A percentile compares a stretch with the other conserved stretches of the same genome.
Evolutionary conservation across 2,888 invertebrate species (phyloP).

Genomic region (Sisyra nigra): DNA sequence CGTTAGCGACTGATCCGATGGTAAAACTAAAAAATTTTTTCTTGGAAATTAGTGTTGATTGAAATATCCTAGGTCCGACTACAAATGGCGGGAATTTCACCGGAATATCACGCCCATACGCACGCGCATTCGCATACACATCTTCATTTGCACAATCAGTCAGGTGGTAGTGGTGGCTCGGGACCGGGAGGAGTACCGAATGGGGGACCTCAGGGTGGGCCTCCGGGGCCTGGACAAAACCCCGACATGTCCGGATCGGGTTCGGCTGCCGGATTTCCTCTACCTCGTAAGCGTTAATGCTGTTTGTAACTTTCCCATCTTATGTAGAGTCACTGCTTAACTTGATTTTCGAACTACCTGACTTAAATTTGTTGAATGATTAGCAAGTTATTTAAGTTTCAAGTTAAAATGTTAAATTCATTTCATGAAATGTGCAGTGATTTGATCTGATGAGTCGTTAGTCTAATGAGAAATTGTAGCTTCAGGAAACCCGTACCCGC

Average conservation of each 20-base stretch:
- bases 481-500: slow-evolving; percentile 38
- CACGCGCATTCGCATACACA: slow-evolving; percentile 86
- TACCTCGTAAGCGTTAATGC: slow-evolving; percentile 26
- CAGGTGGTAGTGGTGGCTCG: slow-evolving; percentile 34
- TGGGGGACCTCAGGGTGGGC: neutral
- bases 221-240: neutral
- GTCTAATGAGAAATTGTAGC: too few species aligned
- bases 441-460: neutral
- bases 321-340: neutral
- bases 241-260: slow-evolving; percentile 12
- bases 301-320: too few species aligned
- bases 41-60: neutral
- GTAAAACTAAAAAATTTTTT: slow-evolving; percentile 26
- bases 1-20: slow-evolving; percentile 82
- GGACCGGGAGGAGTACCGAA: slow-evolving; percentile 28
- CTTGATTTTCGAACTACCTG: too few species aligned
- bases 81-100: slow-evolving; percentile 83
- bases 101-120: slow-evolving; percentile 83
- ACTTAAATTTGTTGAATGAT: too few species aligned
- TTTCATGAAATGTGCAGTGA: neutral
- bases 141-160: slow-evolving; percentile 58
- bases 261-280: slow-evolving; percentile 27
- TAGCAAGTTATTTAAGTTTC: too few species aligned
- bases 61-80: slow-evolving; percentile 38
- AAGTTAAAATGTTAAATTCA: too few species aligned